Base-by-base conservation (phyloP, 1,140 invertebrate species). In the Drosophila seguyi region DNA sequence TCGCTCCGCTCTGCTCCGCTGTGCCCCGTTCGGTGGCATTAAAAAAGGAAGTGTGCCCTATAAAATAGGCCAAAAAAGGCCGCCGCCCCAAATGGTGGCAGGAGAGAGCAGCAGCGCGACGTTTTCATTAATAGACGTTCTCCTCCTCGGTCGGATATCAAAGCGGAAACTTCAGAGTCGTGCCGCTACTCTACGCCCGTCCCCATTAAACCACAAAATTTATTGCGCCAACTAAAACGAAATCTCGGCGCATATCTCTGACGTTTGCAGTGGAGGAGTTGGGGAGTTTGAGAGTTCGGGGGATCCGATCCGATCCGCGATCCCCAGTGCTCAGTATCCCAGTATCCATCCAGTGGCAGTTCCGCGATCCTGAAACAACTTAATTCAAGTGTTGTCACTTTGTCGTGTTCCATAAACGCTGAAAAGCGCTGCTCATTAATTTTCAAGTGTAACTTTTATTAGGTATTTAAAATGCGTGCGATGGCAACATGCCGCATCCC, bases 361-460 rank as follows among this genome's bases (percentile, higher is more conserved):
- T 65, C 66, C 39, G 47, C 59, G 44, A 45, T 62, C 69, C 59
- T 41, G 38, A 69, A 81, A 90, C 85, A 90, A 79, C 85, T 90
- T 90, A 90, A 90, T 90, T 90, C 85, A 79, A 85, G 85, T 90
- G 85, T 90, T 90, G 85, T 90, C 85, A 90, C 85, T 90, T 90
- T 90, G 85, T 90, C 75, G 85, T 85, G 78, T 79, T 79, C 81
- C 85, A 79, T 79, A 90, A 85, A 90, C 79, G 78, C 69, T 75
- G 42, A 56, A 85, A 90, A 90, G 84, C 75, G 78, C 66, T 90
- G 85, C 85, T 90, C 85, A 90, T 90, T 90, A 90, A 90, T 90
- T 90, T 90, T 90, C 85, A 90, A 90, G 85, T 90, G 85, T 90
- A 90, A 90, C 86, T 90, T 90, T 90, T 90, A 90, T 90, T 90